phyloP scores from a whole-genome alignment of 2,888 invertebrate species.

The Rhimphoctona megacephalus region DNA sequence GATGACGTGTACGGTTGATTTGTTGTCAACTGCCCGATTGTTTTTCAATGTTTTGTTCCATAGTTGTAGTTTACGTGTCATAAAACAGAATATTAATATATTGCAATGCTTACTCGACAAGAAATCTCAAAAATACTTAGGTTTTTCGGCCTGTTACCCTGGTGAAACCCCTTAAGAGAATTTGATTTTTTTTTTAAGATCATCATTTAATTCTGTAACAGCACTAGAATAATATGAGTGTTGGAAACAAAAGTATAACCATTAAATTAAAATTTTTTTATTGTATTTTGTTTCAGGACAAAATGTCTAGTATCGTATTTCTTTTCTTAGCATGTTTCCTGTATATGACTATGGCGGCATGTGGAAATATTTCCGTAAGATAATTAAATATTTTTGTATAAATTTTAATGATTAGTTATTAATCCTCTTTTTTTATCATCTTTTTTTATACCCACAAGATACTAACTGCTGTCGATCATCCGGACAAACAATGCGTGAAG shows the following conservation, averaged over 20 bases:
- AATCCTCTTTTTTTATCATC: neutral
- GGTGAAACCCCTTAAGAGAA: no score
- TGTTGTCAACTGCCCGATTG: no score
- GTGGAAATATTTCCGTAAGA: neutral
- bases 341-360: neutral
- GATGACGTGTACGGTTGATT: no score
- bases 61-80: no score
- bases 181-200: no score
- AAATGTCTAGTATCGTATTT: neutral
- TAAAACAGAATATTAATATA: no score
- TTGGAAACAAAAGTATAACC: neutral
- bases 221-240: neutral
- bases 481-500: neutral
- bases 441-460: neutral
- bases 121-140: no score
- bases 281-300: neutral
- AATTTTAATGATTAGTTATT: neutral
- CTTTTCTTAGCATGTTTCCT: constrained; percentile 12
- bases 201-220: no score
- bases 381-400: neutral
- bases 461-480: neutral
- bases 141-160: no score
- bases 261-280: neutral
- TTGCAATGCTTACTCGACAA: no score
- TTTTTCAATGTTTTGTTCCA: no score